A percentile compares a stretch with the other conserved stretches of the same genome.
phyloP scores from a whole-genome alignment of 2,797 vertebrate genomes.

The Sarcophilus harrisii region DNA sequence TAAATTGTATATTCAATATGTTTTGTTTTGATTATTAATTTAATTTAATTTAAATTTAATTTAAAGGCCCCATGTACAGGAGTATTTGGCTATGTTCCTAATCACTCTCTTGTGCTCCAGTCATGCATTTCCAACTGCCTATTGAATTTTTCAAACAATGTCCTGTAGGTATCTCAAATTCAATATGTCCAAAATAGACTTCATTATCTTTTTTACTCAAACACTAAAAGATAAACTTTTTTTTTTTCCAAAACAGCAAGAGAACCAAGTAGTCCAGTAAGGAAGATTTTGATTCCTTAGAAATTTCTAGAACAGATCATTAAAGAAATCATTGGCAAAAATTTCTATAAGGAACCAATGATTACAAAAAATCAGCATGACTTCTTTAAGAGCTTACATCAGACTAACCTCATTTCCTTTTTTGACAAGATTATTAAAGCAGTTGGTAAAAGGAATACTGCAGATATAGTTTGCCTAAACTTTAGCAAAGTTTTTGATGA shows the following conservation, averaged over 20 bases:
- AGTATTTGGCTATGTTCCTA: neutral
- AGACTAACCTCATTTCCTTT: neutral
- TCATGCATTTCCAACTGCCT: neutral
- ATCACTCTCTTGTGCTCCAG: neutral
- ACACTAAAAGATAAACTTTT: neutral
- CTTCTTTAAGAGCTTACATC: neutral
- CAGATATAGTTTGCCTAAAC: neutral
- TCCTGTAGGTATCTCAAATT: neutral
- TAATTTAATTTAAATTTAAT: no score
- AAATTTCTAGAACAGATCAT: neutral
- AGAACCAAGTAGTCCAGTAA: neutral
- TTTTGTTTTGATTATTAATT: neutral
- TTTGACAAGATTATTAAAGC: neutral
- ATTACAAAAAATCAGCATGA: neutral
- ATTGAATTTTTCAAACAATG: neutral
- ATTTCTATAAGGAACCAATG: neutral
- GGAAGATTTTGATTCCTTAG: neutral
- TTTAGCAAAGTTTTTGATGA: neutral
- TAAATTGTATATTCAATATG: neutral
- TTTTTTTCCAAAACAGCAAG: neutral
- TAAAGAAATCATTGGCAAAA: neutral
- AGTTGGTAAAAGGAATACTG: neutral
- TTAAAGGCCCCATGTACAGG: neutral
- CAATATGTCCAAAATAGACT: neutral
- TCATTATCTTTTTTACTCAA: neutral